Evolutionary conservation across 1,140 invertebrate species (phyloP), one percentile per base, ranked within the genome.

Genomic region (Drosophila triauraria): DNA sequence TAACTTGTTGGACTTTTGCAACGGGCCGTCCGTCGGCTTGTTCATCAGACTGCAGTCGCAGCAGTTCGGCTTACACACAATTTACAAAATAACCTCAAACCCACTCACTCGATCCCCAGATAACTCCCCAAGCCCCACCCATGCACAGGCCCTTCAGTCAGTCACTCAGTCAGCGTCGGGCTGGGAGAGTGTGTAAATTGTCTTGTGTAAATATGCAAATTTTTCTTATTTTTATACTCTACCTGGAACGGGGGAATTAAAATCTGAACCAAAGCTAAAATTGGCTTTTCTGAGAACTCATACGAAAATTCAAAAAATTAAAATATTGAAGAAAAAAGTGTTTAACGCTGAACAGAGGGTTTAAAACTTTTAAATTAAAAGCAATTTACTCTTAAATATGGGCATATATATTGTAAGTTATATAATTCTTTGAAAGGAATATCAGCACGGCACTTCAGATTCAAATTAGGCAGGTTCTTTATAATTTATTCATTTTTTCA

Each of bases 31-130:
- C 69, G 80, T 63, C 65, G 50, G 40, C 67, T 50, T 83, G 82
- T 72, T 62, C 77, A 74, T 70, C 78, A 81, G 71, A 27, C 67
- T 48, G 69, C 70, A 72, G 44, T 43, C 74, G 80, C 84, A 75
- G 84, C 80, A 80, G 84, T 87, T 84, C 64, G 84, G 77, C 85
- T 87, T 88, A 88, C 84, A 87, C 84, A 87, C 74, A 84, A 83
- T 87, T 87, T 87, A 87, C 83, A 88, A 80, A 67, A 76, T 75
- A 80, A 78, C 74, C 77, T 53, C 68, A 71, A 71, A 62, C 68
- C 46, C 84, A 62, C 47, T 56, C 67, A 83, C 68, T 51, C 76
- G 67, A 32, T 17, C 44, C 30, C 47, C 4, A 23, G 15, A 17
- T 25, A 30, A 1, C 32, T 15, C 17, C 59, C 23, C 32, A 5